Percentiles rank a stretch among this genome's conserved stretches.
Conservation (phyloP, 2,888 invertebrate species). For the Ramazzottius varieornatus region DNA sequence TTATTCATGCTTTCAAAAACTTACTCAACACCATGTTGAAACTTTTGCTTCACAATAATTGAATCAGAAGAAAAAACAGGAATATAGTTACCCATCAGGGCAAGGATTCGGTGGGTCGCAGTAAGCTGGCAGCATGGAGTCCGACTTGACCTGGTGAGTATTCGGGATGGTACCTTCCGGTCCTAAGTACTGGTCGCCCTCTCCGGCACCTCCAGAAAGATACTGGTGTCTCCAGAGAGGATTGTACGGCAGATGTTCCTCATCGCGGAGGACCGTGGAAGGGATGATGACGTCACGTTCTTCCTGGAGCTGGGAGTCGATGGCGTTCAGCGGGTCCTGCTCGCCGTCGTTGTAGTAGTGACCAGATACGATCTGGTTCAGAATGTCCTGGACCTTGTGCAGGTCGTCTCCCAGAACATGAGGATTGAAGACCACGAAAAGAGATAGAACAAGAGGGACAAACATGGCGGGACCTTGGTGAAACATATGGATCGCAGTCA, state of each 20-base stretch:
- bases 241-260: not conserved
- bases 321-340: not conserved
- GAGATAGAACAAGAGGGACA: not conserved
- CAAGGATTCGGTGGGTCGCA: conserved; percentile 98
- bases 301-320: not conserved
- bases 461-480: no score
- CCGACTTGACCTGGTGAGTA: conserved; percentile 53
- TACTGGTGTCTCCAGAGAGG: not conserved
- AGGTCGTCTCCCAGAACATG: not conserved
- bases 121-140: conserved; percentile 76
- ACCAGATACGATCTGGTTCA: not conserved
- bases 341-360: not conserved
- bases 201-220: conserved; percentile 38
- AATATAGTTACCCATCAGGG: conserved; percentile 33
- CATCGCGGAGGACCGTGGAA: not conserved
- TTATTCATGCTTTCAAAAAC: no score
- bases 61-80: no score
- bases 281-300: not conserved
- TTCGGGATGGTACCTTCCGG: conserved; percentile 28
- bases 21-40: no score
- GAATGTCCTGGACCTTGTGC: not conserved
- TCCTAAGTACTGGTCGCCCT: conserved; percentile 37
- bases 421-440: not conserved
- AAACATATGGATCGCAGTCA: no score
- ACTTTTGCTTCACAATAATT: no score